Percentiles rank a stretch among this genome's conserved stretches.
phyloP scores from a whole-genome alignment of 1,140 invertebrate genomes.

The Saccostrea echinata region DNA sequence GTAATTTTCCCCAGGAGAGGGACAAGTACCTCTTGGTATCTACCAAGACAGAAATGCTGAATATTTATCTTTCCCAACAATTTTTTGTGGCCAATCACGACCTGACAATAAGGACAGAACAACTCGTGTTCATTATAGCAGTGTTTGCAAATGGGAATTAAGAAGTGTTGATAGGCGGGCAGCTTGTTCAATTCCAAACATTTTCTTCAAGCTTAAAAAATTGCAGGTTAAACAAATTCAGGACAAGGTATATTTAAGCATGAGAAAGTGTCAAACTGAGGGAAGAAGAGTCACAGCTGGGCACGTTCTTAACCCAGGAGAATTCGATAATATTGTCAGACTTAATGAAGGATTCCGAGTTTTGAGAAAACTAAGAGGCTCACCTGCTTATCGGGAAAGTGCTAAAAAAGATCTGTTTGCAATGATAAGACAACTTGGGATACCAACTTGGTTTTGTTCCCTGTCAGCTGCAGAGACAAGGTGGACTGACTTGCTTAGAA shows the following conservation, averaged over 20 bases:
- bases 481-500: conserved; percentile 62
- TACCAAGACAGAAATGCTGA: conserved; percentile 58
- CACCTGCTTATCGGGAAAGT: conserved; percentile 60
- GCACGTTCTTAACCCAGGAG: conserved; percentile 38
- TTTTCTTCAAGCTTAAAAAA: conserved; percentile 65
- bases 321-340: conserved; percentile 52
- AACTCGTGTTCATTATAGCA: conserved; percentile 54
- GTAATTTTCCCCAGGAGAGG: conserved; percentile 49
- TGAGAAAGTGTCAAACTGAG: conserved; percentile 46
- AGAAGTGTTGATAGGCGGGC: conserved; percentile 58
- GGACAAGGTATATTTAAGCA: conserved; percentile 55
- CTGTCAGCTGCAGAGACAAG: conserved; percentile 64
- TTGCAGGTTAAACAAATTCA: conserved; percentile 59
- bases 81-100: conserved; percentile 60
- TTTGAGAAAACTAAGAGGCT: conserved; percentile 58
- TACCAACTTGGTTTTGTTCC: conserved; percentile 61
- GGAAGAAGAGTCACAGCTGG: conserved; percentile 55
- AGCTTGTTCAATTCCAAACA: conserved; percentile 57
- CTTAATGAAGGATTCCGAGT: conserved; percentile 63
- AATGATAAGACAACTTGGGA: conserved; percentile 65
- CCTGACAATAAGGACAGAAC: conserved; percentile 49
- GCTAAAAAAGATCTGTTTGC: conserved; percentile 66
- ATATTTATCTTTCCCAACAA: conserved; percentile 58
- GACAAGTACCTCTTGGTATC: conserved; percentile 53
- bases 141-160: conserved; percentile 60